phyloP scores from a whole-genome alignment of 2,888 invertebrate species.

The Nipponacmea schrenckii region DNA sequence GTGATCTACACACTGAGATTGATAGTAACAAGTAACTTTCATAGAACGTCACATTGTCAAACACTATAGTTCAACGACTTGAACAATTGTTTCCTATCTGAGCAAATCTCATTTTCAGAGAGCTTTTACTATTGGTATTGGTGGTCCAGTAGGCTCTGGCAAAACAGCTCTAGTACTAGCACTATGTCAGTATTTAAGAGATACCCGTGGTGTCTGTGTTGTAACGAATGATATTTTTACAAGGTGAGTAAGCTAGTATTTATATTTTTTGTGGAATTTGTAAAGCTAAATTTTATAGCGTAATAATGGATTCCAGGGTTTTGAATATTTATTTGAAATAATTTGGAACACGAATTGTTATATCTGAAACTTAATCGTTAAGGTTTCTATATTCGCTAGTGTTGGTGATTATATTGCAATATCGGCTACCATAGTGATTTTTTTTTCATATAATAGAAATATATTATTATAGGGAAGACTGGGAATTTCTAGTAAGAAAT shows the following conservation, averaged over 20 bases:
- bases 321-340: too few relatives aligned
- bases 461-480: slow-evolving; percentile 57
- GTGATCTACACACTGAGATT: too few relatives aligned
- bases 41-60: too few relatives aligned
- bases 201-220: slow-evolving; percentile 58
- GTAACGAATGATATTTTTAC: slow-evolving; percentile 66
- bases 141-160: slow-evolving; percentile 65
- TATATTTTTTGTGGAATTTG: not conserved
- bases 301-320: too few relatives aligned
- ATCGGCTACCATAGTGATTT: too few relatives aligned
- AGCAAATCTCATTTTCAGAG: slow-evolving; percentile 41
- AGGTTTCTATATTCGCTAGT: too few relatives aligned
- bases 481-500: slow-evolving; percentile 63
- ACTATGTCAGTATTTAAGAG: slow-evolving; percentile 53
- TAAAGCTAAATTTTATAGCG: not conserved
- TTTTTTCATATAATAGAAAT: too few relatives aligned
- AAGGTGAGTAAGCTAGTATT: slow-evolving; percentile 41
- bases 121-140: slow-evolving; percentile 64
- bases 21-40: too few relatives aligned
- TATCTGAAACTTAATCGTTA: too few relatives aligned
- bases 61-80: not conserved
- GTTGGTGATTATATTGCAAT: too few relatives aligned
- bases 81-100: not conserved
- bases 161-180: slow-evolving; percentile 63
- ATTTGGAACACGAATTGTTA: too few relatives aligned